These are phyloP conservation scores for Montipora cactus DNA, from an alignment of 64 coral and sea anemone genomes.

Conservation along the genomic window DNA sequence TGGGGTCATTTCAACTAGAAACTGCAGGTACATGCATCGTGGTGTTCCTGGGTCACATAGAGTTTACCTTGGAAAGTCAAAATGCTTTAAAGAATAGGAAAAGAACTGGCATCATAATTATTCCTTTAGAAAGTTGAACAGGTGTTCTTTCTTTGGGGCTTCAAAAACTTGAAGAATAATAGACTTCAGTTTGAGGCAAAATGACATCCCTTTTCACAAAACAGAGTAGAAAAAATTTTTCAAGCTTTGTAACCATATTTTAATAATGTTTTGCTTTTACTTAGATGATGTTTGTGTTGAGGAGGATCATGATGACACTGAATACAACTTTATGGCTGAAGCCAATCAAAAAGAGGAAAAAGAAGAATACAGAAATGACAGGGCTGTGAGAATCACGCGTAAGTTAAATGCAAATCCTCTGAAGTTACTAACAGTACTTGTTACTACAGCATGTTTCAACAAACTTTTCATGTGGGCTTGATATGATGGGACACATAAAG, in stretches of 20 bases:
- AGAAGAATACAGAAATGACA: conserved; percentile 96
- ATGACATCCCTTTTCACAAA: not conserved
- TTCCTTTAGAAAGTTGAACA: too few relatives aligned
- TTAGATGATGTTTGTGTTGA: conserved; percentile 63
- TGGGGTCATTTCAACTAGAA: too few relatives aligned
- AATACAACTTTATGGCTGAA: conserved; percentile 96
- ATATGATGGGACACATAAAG: not conserved
- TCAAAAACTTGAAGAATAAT: too few relatives aligned
- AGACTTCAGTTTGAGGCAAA: not conserved
- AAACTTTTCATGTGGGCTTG: not conserved
- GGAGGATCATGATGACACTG: conserved; percentile 85
- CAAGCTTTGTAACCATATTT: not conserved
- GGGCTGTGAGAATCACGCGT: conserved; percentile 92
- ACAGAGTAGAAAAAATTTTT: too few relatives aligned
- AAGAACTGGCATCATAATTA: too few relatives aligned
- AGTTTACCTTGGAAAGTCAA: too few relatives aligned
- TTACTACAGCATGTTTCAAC: too few relatives aligned
- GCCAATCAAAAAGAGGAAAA: conserved; percentile 86
- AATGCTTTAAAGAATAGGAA: too few relatives aligned
- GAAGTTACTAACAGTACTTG: not conserved
- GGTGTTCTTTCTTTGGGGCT: too few relatives aligned
- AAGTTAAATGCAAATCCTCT: conserved; percentile 25
- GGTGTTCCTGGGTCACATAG: too few relatives aligned
- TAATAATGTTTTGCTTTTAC: too few relatives aligned
- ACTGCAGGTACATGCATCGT: too few relatives aligned